Evolutionary conservation across 2,888 invertebrate genomes (phyloP).

Genomic region (Parnassius apollo): DNA sequence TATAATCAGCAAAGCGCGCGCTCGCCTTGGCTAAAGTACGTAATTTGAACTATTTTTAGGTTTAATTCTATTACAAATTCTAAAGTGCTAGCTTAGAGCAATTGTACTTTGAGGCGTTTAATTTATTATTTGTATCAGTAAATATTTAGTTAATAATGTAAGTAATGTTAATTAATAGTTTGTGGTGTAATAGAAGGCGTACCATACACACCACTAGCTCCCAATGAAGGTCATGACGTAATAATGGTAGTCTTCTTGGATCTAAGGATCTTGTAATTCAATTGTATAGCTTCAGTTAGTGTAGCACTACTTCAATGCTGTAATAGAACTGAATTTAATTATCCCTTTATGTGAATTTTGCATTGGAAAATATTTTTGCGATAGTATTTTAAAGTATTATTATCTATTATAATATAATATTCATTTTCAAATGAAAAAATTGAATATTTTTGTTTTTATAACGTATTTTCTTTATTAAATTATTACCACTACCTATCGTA

Average conservation of each 20-base stretch:
- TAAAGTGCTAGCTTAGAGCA: no score
- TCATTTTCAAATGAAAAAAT: no score
- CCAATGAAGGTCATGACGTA: slow-evolving; percentile 75
- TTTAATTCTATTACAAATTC: slow-evolving; percentile 33
- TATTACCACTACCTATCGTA: no score
- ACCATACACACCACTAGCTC: slow-evolving; percentile 61
- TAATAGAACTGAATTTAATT: slow-evolving; percentile 12
- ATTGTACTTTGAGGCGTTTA: no score
- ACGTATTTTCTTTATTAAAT: no score
- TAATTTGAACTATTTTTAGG: slow-evolving; percentile 58
- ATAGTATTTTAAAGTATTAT: neutral
- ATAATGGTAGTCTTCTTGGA: slow-evolving; percentile 59
- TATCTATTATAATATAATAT: no score
- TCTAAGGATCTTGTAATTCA: slow-evolving; percentile 64
- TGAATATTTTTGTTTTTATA: no score
- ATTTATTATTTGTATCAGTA: no score
- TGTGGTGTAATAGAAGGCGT: slow-evolving; percentile 64
- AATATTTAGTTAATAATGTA: neutral
- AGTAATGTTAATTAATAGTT: slow-evolving; percentile 42
- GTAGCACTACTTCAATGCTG: slow-evolving; percentile 6
- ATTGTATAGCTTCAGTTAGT: slow-evolving; percentile 36
- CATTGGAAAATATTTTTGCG: neutral
- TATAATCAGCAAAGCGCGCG: slow-evolving; percentile 79
- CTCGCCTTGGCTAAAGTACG: slow-evolving; percentile 78
- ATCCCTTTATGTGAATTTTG: slow-evolving; percentile 6